Evolutionary conservation across 2,113 vertebrate species (phyloP), one percentile per base, ranked within the genome.

Genomic region (Corythornis vintsioides): DNA sequence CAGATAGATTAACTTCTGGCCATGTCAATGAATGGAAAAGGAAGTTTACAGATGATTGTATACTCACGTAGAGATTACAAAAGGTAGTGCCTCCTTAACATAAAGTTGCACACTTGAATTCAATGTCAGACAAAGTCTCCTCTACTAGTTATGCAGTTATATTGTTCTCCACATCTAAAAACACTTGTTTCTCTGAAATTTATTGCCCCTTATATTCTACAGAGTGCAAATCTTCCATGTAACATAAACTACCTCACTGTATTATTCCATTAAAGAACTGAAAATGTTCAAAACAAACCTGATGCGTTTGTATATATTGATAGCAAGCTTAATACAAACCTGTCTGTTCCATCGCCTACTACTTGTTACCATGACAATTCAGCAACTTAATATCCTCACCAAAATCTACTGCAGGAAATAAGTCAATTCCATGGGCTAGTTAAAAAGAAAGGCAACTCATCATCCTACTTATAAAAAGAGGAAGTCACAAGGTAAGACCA

Each of bases 331-430:
- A 69, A 73, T 33, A 60, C 8, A 74, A 82, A 7, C 5, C 3
- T 35, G 17, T 21, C 25, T 77, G 11, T 47, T 71, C 45, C 15
- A 31, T 69, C 52, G 31, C 26, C 81, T 31, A 57, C 16, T 77
- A 61, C 82, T 88, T 61, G 89, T 97, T 94, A 81, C 94, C 75
- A 88, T 95, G 90, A 89, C 89, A 94, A 92, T 96, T 67, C 53
- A 83, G 38, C 70, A 87, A 66, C 59, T 78, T 73, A 82, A 88
- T 89, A 86, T 50, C 28, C 31, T 72, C 64, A 50, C 25, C 22
- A 86, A 85, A 88, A 76, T 66, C 28, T 86, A 17, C 59, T 57
- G 63, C 35, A 86, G 85, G 61, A 82, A 59, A 81, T 22, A 63
- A 76, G 59, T 76, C 10, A 35, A 47, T 71, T 88, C 43, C 21